Conservation (phyloP, 2,797 vertebrate genomes). For the Clarias platycephalus region DNA sequence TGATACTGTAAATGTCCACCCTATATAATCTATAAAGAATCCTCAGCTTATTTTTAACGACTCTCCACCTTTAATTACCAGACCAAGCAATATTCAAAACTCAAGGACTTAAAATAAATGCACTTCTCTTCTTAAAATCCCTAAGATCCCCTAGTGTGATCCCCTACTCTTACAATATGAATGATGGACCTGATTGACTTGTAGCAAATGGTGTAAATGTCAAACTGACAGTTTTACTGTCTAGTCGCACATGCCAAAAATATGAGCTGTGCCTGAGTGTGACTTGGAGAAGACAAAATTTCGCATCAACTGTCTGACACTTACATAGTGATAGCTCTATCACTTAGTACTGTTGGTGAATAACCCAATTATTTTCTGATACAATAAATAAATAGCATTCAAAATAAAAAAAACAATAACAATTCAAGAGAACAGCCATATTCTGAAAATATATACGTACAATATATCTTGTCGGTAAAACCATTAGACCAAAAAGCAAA, state of each 20-base stretch:
- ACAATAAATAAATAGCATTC: neutral
- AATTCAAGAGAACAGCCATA: neutral
- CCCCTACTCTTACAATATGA: constrained; percentile 11
- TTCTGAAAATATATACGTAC: neutral
- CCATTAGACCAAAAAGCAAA: neutral
- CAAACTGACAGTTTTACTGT: constrained; percentile 59
- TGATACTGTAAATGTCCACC: constrained; percentile 51
- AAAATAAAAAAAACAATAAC: neutral
- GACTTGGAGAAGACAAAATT: constrained; percentile 44
- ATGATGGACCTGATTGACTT: constrained; percentile 49
- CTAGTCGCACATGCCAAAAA: constrained; percentile 48
- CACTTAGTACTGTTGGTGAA: constrained; percentile 33
- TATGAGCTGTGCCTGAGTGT: constrained; percentile 38
- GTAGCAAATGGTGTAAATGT: constrained; percentile 55
- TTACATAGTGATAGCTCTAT: constrained; percentile 14
- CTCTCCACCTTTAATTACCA: constrained; percentile 31
- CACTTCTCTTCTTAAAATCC: constrained; percentile 10
- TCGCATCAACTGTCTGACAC: constrained; percentile 37
- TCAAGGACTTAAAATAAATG: constrained; percentile 40
- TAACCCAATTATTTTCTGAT: neutral
- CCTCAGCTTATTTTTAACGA: constrained; percentile 51
- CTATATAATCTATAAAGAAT: constrained; percentile 53
- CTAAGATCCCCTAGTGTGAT: constrained; percentile 34
- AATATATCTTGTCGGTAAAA: neutral
- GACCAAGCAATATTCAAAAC: constrained; percentile 39